Percentiles rank a stretch among this genome's conserved stretches.
Evolutionary conservation across 1,140 invertebrate genomes (phyloP).

Genomic region (Chironomus striatipennis): DNA sequence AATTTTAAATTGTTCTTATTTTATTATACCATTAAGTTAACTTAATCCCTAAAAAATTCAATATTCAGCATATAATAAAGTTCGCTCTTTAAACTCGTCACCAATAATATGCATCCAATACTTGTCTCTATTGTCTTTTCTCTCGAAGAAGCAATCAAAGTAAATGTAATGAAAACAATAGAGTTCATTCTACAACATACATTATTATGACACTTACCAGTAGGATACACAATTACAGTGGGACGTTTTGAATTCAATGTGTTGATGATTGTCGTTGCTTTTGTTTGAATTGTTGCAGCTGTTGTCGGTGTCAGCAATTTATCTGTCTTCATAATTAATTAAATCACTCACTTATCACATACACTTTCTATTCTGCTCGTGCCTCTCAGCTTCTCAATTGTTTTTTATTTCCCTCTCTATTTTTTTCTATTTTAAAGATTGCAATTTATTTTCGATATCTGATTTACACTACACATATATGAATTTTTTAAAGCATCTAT

Average conservation of each 20-base stretch:
- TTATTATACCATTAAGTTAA: too few relatives aligned
- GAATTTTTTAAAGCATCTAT: too few relatives aligned
- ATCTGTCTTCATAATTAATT: slow-evolving; percentile 17
- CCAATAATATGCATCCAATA: neutral
- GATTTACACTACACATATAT: too few relatives aligned
- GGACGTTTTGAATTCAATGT: slow-evolving; percentile 21
- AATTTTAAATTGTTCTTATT: too few relatives aligned
- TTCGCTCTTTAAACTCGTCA: neutral
- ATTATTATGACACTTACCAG: slow-evolving; percentile 32
- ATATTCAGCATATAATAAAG: neutral
- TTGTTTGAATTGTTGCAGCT: neutral
- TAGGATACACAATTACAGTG: slow-evolving; percentile 37
- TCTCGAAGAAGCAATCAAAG: neutral
- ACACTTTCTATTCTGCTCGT: too few relatives aligned
- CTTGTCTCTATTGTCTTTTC: neutral
- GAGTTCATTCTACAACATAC: neutral
- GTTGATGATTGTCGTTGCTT: neutral
- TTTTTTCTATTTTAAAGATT: too few relatives aligned
- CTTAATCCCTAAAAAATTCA: too few relatives aligned
- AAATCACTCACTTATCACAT: too few relatives aligned
- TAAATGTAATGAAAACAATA: neutral
- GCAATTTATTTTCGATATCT: too few relatives aligned
- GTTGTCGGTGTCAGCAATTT: neutral
- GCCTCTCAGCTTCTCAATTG: too few relatives aligned
- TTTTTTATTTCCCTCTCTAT: too few relatives aligned